Evolutionary conservation across 2,797 vertebrate genomes (phyloP), one percentile per base, ranked within the genome.

Genomic region (Enoplosus armatus): DNA sequence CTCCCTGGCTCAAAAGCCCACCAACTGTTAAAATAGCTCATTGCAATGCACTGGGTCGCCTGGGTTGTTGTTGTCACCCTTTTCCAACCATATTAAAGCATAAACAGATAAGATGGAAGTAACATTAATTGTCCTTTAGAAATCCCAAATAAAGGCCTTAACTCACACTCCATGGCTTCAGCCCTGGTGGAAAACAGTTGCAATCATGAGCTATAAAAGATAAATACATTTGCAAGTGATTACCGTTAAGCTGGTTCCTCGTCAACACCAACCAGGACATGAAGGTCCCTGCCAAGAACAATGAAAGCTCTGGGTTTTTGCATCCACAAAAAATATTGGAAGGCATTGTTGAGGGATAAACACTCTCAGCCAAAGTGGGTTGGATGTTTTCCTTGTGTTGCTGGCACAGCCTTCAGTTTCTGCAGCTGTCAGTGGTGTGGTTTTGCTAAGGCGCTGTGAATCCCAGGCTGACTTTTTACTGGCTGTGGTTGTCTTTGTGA

Each of bases 281-380:
- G 75, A 69, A 65, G 68, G 77, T 55, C 65, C 43, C 79, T 94
- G 94, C 93, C 92, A 94, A 94, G 85, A 93, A 93, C 92, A 94
- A 93, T 91, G 85, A 91, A 93, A 92, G 90, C 90, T 71, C 80
- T 48, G 85, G 83, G 87, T 85, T 93, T 90, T 89, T 87, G 86
- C 92, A 90, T 94, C 91, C 89, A 90, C 86, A 87, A 82, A 92
- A 94, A 94, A 92, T 92, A 91, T 90, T 93, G 91, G 91, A 94
- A 85, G 79, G 84, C 89, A 89, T 92, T 93, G 87, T 94, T 93
- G 85, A 85, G 83, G 87, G 85, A 93, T 94, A 91, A 93, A 92
- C 87, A 86, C 91, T 87, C 89, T 90, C 82, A 93, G 89, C 89
- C 93, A 92, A 90, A 92, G 92, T 89, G 88, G 90, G 85, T 79